phyloP scores from a whole-genome alignment of 1,140 invertebrate species.

The Calosoma granatense region DNA sequence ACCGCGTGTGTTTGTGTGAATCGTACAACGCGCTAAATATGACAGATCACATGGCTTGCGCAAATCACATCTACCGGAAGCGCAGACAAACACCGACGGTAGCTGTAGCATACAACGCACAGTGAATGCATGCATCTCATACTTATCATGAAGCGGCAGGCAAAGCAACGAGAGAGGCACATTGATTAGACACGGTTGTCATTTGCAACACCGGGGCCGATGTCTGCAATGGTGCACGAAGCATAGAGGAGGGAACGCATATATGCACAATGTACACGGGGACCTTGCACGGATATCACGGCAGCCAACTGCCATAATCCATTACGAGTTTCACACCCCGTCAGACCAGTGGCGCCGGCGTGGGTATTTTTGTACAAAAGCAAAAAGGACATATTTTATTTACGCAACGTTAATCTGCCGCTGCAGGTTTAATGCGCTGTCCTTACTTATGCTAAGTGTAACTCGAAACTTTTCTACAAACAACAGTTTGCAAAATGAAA shows the following conservation, averaged over 20 bases:
- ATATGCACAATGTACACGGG: background rate
- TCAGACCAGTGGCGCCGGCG: background rate
- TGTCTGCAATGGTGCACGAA: background rate
- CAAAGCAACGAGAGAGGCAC: background rate
- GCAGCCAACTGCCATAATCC: background rate
- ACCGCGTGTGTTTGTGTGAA: no score
- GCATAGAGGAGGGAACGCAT: background rate
- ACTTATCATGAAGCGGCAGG: background rate
- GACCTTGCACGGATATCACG: background rate
- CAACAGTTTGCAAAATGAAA: no score
- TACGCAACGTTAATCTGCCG: background rate
- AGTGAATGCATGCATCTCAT: background rate
- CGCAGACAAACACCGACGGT: background rate
- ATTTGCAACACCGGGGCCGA: slow-evolving; percentile 2
- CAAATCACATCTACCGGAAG: no score
- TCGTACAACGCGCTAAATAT: no score
- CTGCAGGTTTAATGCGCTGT: background rate
- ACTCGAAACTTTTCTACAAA: no score
- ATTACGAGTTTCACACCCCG: slow-evolving; percentile 1
- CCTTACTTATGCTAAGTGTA: background rate
- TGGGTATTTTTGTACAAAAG: background rate
- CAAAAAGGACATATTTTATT: background rate
- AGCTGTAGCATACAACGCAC: background rate
- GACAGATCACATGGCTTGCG: no score
- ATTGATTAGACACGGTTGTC: slow-evolving; percentile 7